Evolutionary conservation across 2,797 vertebrate genomes (phyloP), one percentile per base, ranked within the genome.

Genomic region (Sebastolobus altivelis): DNA sequence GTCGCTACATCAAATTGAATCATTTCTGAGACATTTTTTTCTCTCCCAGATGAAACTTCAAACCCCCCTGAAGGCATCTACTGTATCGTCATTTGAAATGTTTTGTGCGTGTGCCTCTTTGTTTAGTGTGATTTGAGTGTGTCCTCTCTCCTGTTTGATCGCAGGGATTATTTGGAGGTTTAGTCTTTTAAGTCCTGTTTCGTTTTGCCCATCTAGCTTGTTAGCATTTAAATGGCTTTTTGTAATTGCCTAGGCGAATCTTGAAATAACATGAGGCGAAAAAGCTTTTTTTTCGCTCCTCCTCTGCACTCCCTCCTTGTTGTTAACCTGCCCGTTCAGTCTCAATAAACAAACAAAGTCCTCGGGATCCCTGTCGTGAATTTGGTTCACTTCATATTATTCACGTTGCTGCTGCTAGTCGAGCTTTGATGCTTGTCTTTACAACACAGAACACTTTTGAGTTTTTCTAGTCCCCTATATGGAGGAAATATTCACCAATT

Each of bases 161-260:
- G 84, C 58, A 63, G 55, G 84, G 72, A 88, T 84, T 86, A 85
- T 91, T 83, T 75, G 52, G 18, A 75, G 76, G 68, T 84, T 90
- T 77, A 78, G 73, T 82, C 74, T 85, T 77, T 88, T 83, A 79
- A 86, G 55, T 75, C 85, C 69, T 38, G 70, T 80, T 89, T 90
- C 38, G 13, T 80, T 84, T 77, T 77, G 75, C 66, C 69, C 74
- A 70, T 90, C 85, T 75, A 65, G 73, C 83, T 88, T 90, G 74
- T 90, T 89, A 82, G 82, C 80, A 89, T 92, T 89, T 90, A 93
- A 91, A 90, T 89, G 29, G 91, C 87, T 84, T 89, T 85, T 71
- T 75, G 84, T 90, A 91, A 92, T 90, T 90, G 82, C 66, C 72
- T 29, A 10, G 37, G 72, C 40, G 66, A 83, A 85, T 87, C 80